phyloP scores from a whole-genome alignment of 2,888 invertebrate species.

The Torymus auratus region DNA sequence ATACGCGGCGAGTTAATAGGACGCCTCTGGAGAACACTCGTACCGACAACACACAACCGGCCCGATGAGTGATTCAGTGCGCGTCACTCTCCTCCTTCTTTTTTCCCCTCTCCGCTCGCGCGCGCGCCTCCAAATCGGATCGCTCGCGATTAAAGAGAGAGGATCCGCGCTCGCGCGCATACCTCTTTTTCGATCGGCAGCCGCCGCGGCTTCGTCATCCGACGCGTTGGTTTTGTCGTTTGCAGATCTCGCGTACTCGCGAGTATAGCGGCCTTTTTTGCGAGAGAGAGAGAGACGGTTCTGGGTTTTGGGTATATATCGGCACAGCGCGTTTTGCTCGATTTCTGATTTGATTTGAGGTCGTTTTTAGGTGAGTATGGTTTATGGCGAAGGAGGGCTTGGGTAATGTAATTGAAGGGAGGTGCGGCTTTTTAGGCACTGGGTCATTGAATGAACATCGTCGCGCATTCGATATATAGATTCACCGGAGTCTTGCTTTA shows the following conservation, averaged over 20 bases:
- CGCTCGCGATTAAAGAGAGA: constrained; percentile 6
- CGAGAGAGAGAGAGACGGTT: not conserved
- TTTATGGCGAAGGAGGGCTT: not conserved
- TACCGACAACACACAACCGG: constrained; percentile 56
- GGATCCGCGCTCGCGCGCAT: no score
- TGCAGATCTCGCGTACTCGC: not conserved
- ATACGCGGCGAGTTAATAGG: constrained; percentile 70
- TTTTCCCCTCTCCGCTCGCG: constrained; percentile 60
- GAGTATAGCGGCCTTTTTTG: constrained; percentile 3
- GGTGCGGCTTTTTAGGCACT: no score
- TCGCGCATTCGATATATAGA: no score
- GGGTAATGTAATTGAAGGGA: not conserved
- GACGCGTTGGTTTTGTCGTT: not conserved
- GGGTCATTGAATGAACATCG: no score
- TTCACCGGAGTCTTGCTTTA: no score
- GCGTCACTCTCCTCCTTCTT: constrained; percentile 64
- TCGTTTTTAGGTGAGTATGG: not conserved
- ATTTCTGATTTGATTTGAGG: constrained; percentile 18
- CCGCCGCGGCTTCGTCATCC: no score
- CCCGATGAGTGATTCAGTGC: constrained; percentile 74
- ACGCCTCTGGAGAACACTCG: constrained; percentile 66
- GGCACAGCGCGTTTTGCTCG: constrained; percentile 7
- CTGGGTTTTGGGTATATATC: no score
- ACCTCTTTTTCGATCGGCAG: no score
- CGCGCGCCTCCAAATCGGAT: constrained; percentile 40